phyloP scores from a whole-genome alignment of 2,113 vertebrate genomes.

The Thinocorus orbignyianus region DNA sequence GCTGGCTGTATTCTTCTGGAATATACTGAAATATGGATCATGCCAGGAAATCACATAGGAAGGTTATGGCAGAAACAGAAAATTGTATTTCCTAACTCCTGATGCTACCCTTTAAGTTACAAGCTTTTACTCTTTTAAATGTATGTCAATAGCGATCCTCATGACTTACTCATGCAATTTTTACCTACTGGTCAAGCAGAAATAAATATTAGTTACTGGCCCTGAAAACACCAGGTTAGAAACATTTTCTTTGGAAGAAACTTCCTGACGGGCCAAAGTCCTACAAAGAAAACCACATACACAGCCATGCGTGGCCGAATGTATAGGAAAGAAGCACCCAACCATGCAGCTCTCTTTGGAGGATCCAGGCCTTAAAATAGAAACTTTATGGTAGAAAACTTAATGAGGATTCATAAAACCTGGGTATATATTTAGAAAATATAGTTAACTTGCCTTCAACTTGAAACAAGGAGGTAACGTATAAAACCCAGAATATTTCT shows the following conservation, averaged over 20 bases:
- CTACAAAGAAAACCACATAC: not conserved
- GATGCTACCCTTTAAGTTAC: not conserved
- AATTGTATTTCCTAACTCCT: not conserved
- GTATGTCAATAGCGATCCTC: not conserved
- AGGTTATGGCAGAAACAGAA: not conserved
- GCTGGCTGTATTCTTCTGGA: not conserved
- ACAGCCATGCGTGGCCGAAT: not conserved
- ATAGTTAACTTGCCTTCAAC: not conserved
- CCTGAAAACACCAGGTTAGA: not conserved
- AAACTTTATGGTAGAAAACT: conserved; percentile 9
- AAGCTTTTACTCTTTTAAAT: not conserved
- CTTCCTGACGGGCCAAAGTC: not conserved
- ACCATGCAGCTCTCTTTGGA: not conserved
- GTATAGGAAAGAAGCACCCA: not conserved
- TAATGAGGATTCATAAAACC: conserved; percentile 1
- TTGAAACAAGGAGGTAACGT: not conserved
- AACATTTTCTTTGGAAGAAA: not conserved
- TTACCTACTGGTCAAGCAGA: not conserved
- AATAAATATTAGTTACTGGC: not conserved
- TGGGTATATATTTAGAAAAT: conserved; percentile 25
- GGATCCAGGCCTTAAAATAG: not conserved
- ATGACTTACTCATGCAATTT: not conserved
- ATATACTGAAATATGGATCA: not conserved
- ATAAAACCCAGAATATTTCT: not conserved
- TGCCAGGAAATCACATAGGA: not conserved